Conservation (phyloP, 2,888 invertebrate species). For the Limnephilus rhombicus region DNA sequence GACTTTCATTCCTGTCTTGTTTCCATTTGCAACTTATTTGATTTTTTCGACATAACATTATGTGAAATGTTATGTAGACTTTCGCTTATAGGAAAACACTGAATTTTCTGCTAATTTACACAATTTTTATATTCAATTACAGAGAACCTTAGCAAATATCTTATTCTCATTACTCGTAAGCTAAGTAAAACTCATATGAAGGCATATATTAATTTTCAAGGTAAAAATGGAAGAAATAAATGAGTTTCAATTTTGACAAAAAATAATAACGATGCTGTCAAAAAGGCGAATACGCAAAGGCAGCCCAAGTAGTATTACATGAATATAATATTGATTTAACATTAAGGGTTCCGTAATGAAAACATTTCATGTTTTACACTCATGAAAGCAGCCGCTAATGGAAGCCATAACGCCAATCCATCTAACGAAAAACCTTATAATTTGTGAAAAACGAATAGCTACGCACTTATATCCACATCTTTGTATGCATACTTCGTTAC, state of each 20-base stretch:
- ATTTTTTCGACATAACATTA: too few species aligned
- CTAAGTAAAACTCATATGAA: background rate
- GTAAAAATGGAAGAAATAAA: background rate
- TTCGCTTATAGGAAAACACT: too few species aligned
- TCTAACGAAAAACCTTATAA: constrained; percentile 30
- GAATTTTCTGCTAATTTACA: background rate
- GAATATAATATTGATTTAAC: constrained; percentile 34
- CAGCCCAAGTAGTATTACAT: background rate
- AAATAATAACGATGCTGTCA: background rate
- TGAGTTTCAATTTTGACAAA: background rate
- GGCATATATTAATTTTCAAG: background rate
- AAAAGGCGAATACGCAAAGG: background rate
- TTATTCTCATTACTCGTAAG: background rate
- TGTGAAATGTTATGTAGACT: too few species aligned
- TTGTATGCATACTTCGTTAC: background rate
- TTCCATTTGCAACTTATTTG: too few species aligned
- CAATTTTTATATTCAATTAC: background rate
- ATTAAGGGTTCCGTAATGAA: constrained; percentile 40
- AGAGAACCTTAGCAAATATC: background rate
- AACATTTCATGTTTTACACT: constrained; percentile 33
- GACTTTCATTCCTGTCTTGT: too few species aligned
- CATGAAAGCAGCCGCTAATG: constrained; percentile 42
- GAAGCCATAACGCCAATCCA: constrained; percentile 37
- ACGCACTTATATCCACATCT: background rate
- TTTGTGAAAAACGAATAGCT: constrained; percentile 33